Percentiles rank a stretch among this genome's conserved stretches.
These are phyloP conservation scores for Geophilus truncorum DNA, from an alignment of 2,888 invertebrate species.

Conservation along the genomic window DNA sequence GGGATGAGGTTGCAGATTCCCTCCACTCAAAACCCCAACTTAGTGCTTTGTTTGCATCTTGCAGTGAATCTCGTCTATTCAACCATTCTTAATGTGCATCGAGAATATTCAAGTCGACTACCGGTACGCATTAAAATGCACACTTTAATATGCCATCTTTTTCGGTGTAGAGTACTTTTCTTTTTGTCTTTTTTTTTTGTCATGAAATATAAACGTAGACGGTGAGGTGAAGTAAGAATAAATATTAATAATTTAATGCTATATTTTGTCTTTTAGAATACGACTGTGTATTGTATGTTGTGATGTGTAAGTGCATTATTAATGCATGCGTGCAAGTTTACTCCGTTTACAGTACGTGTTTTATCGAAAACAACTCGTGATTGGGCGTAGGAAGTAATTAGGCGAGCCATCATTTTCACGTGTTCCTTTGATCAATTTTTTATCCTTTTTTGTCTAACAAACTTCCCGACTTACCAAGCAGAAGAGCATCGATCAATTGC, in stretches of 20 bases:
- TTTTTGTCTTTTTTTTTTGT: no score
- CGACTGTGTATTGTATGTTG: no score
- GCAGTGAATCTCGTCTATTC: background rate
- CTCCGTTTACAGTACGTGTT: background rate
- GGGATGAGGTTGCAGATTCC: conserved; percentile 21
- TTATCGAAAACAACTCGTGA: background rate
- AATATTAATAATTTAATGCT: no score
- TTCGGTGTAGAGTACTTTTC: no score
- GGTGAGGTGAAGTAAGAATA: no score
- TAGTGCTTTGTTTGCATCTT: conserved; percentile 19
- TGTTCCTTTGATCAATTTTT: background rate
- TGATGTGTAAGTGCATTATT: no score
- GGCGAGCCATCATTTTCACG: background rate
- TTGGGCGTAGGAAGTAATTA: background rate
- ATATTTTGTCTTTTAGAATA: no score
- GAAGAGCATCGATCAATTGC: background rate
- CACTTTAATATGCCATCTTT: background rate
- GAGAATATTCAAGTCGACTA: background rate
- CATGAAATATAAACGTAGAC: no score
- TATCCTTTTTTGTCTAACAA: background rate
- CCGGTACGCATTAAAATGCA: background rate
- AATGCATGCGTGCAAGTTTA: no score
- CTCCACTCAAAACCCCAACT: background rate
- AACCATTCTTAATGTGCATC: background rate
- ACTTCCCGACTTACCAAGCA: background rate